Conservation (phyloP, 2,888 invertebrate genomes). For the Arrhopalites spinosus region DNA sequence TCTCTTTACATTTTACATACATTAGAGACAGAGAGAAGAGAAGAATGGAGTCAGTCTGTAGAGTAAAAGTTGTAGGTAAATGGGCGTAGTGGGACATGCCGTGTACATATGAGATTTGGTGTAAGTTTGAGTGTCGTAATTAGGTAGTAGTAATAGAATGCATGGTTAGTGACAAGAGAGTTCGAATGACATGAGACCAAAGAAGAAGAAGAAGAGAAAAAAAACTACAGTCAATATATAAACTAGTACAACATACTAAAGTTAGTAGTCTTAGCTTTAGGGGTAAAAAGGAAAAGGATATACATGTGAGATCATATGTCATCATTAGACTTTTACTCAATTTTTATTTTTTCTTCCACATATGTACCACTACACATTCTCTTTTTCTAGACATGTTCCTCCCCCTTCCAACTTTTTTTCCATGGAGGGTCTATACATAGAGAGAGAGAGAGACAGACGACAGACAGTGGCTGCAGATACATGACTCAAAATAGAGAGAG, state of each 20-base stretch:
- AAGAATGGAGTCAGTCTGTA: too few relatives aligned
- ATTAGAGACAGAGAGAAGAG: too few relatives aligned
- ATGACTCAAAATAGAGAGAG: too few relatives aligned
- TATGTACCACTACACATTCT: too few relatives aligned
- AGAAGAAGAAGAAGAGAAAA: too few relatives aligned
- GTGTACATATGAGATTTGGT: slow-evolving; percentile 15
- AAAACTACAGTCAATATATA: neutral
- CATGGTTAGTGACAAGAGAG: slow-evolving; percentile 52
- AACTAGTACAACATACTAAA: slow-evolving; percentile 11
- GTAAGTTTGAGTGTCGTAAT: slow-evolving; percentile 54
- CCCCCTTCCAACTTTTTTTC: too few relatives aligned
- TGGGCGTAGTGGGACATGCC: neutral
- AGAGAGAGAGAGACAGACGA: too few relatives aligned
- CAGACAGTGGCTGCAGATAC: too few relatives aligned
- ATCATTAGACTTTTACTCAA: slow-evolving; percentile 38
- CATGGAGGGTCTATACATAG: too few relatives aligned
- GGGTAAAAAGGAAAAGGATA: slow-evolving; percentile 29
- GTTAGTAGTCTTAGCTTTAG: slow-evolving; percentile 3
- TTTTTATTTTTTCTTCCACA: too few relatives aligned
- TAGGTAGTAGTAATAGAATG: slow-evolving; percentile 52
- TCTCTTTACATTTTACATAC: too few relatives aligned
- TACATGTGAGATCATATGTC: slow-evolving; percentile 37
- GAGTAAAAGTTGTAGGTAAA: too few relatives aligned
- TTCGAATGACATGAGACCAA: slow-evolving; percentile 47
- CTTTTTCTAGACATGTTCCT: neutral